phyloP scores from a whole-genome alignment of 2,113 vertebrate genomes.

The Sphaerodactylus townsendi region DNA sequence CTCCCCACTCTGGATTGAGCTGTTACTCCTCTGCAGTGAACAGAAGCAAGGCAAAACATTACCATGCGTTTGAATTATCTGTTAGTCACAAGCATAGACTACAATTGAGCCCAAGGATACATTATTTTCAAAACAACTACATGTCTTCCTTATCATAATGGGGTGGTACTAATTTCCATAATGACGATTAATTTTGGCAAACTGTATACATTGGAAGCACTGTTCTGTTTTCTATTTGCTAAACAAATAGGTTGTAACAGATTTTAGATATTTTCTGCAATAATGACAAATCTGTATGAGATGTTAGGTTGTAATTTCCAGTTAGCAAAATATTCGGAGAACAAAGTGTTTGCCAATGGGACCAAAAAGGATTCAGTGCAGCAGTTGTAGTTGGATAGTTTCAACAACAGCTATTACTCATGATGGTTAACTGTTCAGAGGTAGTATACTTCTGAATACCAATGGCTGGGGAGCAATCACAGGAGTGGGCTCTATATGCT shows the following conservation, averaged over 20 bases:
- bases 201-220: neutral
- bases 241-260: neutral
- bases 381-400: neutral
- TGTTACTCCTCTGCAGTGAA: neutral
- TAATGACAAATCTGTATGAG: neutral
- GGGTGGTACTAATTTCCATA: neutral
- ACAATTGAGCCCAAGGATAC: neutral
- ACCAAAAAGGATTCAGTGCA: neutral
- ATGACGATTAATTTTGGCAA: neutral
- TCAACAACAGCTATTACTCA: neutral
- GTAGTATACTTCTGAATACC: too few species aligned
- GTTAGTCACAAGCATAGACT: neutral
- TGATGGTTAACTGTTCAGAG: too few species aligned
- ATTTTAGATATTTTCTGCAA: too few species aligned
- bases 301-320: neutral
- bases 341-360: neutral
- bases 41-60: neutral
- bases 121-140: fast-evolving
- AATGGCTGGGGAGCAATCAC: too few species aligned
- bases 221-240: neutral
- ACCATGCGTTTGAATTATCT: neutral
- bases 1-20: too few species aligned
- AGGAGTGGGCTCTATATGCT: too few species aligned
- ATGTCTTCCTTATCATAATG: neutral
- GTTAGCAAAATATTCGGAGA: neutral